Percentiles rank a stretch among this genome's conserved stretches.
Evolutionary conservation across 2,888 invertebrate genomes (phyloP).

Genomic region (Apamea crenata): DNA sequence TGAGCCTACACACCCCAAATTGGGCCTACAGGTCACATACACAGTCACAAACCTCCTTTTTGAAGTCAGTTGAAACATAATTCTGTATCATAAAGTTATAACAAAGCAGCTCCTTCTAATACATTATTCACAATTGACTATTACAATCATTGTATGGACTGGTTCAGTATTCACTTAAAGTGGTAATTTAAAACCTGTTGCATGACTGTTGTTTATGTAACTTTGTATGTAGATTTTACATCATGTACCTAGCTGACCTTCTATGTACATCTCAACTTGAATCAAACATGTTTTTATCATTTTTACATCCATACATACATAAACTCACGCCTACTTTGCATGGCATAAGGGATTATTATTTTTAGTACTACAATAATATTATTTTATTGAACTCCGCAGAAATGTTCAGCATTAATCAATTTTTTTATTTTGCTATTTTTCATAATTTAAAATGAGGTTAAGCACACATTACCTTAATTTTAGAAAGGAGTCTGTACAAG

Average conservation of each 20-base stretch:
- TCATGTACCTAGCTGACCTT: constrained; percentile 9
- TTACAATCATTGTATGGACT: constrained; percentile 34
- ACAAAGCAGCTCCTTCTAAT: background rate
- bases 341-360: background rate
- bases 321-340: background rate
- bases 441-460: background rate
- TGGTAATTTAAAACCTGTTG: constrained; percentile 48
- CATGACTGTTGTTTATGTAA: constrained; percentile 14
- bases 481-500: constrained; percentile 94
- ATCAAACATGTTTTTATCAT: background rate
- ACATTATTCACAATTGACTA: constrained; percentile 37
- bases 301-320: background rate
- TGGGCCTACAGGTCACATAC: background rate
- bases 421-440: background rate
- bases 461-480: constrained; percentile 91
- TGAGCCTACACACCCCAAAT: too few relatives aligned
- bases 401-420: too few relatives aligned
- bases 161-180: constrained; percentile 31
- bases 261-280: background rate
- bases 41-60: background rate
- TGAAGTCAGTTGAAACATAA: constrained; percentile 4
- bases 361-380: background rate
- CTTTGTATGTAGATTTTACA: constrained; percentile 17
- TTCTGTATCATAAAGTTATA: background rate
- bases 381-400: background rate